phyloP scores from a whole-genome alignment of 2,888 invertebrate genomes.

The Chouioia cunea region DNA sequence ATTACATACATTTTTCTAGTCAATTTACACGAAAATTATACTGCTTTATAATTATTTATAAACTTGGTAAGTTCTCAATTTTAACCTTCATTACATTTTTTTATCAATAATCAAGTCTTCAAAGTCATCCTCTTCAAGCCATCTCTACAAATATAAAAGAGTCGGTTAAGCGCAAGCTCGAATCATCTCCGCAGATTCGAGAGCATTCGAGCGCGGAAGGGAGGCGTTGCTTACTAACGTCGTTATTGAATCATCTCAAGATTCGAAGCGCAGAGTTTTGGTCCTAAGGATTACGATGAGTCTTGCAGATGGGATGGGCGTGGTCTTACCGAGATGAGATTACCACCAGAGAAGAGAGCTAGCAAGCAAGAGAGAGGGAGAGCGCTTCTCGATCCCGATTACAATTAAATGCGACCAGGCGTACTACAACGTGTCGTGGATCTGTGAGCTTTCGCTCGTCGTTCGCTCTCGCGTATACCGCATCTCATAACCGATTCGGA shows the following conservation, averaged over 20 bases:
- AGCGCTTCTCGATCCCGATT: slow-evolving; percentile 27
- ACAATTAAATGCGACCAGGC: slow-evolving; percentile 37
- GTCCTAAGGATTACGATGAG: slow-evolving; percentile 44
- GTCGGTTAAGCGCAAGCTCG: too few relatives aligned
- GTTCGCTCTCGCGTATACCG: neutral
- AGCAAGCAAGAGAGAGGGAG: too few relatives aligned
- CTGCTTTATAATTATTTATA: too few relatives aligned
- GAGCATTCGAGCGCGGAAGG: neutral
- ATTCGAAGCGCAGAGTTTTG: neutral
- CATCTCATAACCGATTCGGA: too few relatives aligned
- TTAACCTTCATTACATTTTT: too few relatives aligned
- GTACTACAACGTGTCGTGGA: neutral
- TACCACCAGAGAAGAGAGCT: slow-evolving; percentile 5
- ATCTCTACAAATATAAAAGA: too few relatives aligned
- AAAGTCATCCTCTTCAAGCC: too few relatives aligned
- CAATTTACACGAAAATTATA: too few relatives aligned
- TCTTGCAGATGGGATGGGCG: slow-evolving; percentile 50
- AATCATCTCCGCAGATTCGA: too few relatives aligned
- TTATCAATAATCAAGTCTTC: too few relatives aligned
- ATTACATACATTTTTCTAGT: too few relatives aligned
- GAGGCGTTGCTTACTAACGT: slow-evolving; percentile 46
- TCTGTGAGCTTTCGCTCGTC: slow-evolving; percentile 18
- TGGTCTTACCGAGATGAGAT: slow-evolving; percentile 31
- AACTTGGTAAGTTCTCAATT: too few relatives aligned
- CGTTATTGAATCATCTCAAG: slow-evolving; percentile 52